Evolutionary conservation across 2,797 vertebrate species (phyloP).

Genomic region (Pseudochirops corinnae): DNA sequence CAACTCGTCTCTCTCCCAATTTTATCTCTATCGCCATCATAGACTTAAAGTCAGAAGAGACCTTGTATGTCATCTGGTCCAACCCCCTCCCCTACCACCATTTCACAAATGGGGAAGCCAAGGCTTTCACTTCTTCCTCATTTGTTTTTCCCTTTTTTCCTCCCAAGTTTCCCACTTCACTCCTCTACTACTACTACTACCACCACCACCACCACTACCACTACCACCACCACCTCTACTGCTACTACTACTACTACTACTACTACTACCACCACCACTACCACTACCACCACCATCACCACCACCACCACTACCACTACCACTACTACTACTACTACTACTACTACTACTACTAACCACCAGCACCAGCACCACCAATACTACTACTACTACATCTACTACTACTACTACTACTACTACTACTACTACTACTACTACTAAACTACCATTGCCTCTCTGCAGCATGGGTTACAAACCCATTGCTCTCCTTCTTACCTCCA

Average conservation of each 20-base stretch:
- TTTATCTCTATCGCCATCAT: background rate
- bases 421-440: background rate
- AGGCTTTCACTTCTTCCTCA: background rate
- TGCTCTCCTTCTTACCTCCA: slow-evolving; percentile 80
- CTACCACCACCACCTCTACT: background rate
- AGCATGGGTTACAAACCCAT: background rate
- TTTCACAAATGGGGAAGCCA: background rate
- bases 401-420: background rate
- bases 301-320: too few species aligned
- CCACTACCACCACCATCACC: too few species aligned
- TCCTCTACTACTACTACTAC: background rate
- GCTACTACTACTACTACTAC: too few species aligned
- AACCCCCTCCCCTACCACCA: background rate
- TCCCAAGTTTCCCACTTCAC: background rate
- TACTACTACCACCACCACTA: too few species aligned
- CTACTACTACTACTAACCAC: background rate
- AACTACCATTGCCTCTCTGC: background rate
- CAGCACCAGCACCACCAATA: background rate
- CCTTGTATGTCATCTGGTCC: background rate
- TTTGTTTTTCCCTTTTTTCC: background rate
- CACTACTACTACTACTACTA: too few species aligned
- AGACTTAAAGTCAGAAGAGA: background rate
- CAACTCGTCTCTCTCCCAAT: background rate
- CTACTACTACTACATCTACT: background rate
- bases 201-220: background rate